phyloP scores from a whole-genome alignment of 2,888 invertebrate genomes.

The Ophion obscuratus region DNA sequence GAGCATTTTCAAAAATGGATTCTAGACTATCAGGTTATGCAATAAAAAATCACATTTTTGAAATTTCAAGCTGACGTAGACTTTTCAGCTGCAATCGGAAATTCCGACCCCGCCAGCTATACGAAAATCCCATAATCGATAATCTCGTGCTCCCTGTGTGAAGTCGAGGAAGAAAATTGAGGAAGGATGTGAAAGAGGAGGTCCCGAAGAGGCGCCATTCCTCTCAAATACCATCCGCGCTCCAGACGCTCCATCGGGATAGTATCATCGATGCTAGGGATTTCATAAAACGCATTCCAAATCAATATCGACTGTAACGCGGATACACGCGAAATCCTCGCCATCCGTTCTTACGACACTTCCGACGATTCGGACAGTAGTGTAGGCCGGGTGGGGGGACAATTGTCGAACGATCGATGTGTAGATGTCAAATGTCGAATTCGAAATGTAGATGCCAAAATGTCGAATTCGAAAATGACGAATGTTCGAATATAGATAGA shows the following conservation, averaged over 20 bases:
- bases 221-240: slow-evolving; percentile 9
- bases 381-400: too few relatives aligned
- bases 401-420: too few relatives aligned
- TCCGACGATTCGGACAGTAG: background rate
- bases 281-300: background rate
- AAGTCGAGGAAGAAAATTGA: background rate
- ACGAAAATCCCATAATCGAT: slow-evolving; percentile 21
- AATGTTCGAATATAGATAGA: too few relatives aligned
- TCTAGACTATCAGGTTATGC: background rate
- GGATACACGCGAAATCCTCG: background rate
- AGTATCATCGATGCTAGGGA: slow-evolving; percentile 7
- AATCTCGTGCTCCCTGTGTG: background rate
- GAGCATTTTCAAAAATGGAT: background rate
- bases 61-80: background rate
- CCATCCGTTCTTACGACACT: background rate
- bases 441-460: too few relatives aligned
- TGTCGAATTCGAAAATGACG: too few relatives aligned
- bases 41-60: background rate
- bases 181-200: background rate
- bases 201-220: slow-evolving; percentile 1
- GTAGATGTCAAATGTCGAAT: too few relatives aligned
- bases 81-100: background rate
- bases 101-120: slow-evolving; percentile 10
- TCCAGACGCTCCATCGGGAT: background rate
- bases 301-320: slow-evolving; percentile 3